These are phyloP conservation scores for Sorex araneus DNA, from an alignment of 2,113 vertebrate genomes.

Conservation along the genomic window DNA sequence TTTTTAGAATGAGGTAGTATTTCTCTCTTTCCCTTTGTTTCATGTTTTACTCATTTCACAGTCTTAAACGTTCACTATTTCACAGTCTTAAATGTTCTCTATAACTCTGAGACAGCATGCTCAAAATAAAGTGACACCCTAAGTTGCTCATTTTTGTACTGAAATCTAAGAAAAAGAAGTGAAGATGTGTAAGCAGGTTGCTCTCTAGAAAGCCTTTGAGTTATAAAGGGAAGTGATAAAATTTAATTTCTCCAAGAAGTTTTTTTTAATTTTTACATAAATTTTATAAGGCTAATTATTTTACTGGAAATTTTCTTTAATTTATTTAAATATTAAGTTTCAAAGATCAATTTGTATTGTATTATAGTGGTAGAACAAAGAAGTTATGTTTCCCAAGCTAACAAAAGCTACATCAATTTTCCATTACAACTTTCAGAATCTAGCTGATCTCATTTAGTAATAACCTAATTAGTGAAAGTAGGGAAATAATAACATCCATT, in stretches of 20 bases:
- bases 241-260: constrained; percentile 36
- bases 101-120: neutral
- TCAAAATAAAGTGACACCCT: neutral
- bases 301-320: constrained; percentile 42
- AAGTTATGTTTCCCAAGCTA: constrained; percentile 63
- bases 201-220: neutral
- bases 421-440: constrained; percentile 75
- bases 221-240: constrained; percentile 36
- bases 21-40: neutral
- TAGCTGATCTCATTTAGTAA: constrained; percentile 77
- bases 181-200: neutral
- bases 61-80: neutral
- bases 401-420: constrained; percentile 73
- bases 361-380: constrained; percentile 58
- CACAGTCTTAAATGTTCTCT: neutral
- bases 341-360: constrained; percentile 24
- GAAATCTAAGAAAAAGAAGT: constrained; percentile 3
- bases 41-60: neutral
- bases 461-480: constrained; percentile 76
- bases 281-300: constrained; percentile 44
- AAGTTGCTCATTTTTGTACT: neutral
- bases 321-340: constrained; percentile 69
- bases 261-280: constrained; percentile 30
- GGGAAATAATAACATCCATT: constrained; percentile 78
- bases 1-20: neutral